Conservation (phyloP, 1,140 invertebrate genomes). For the Trichonephila clavata region DNA sequence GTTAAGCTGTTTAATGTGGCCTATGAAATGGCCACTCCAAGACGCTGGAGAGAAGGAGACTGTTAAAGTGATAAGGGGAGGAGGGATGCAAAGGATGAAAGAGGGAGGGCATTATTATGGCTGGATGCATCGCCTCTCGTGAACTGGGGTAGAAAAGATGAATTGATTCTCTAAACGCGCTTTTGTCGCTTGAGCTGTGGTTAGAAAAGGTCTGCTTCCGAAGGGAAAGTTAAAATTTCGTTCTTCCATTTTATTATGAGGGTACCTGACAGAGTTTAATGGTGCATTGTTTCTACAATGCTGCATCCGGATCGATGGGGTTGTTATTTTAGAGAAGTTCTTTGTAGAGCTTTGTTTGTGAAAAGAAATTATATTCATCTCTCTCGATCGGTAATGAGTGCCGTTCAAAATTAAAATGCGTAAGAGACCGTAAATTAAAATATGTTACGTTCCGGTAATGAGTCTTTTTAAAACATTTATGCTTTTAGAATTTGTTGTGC, state of each 20-base stretch:
- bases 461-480: too few relatives aligned
- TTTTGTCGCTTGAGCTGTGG: constrained; percentile 71
- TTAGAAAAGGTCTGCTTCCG: constrained; percentile 42
- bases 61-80: constrained; percentile 54
- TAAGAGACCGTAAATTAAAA: neutral
- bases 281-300: neutral
- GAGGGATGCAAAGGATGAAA: neutral
- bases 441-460: too few relatives aligned
- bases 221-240: constrained; percentile 60
- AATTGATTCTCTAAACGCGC: constrained; percentile 73
- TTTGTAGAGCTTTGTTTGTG: neutral
- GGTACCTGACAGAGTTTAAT: constrained; percentile 36
- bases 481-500: too few relatives aligned
- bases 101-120: constrained; percentile 70
- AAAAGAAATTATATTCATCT: neutral
- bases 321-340: neutral
- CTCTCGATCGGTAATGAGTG: neutral
- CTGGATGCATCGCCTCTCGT: constrained; percentile 67
- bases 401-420: neutral
- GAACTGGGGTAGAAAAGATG: constrained; percentile 75
- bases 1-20: constrained; percentile 76
- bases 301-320: neutral
- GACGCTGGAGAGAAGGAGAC: constrained; percentile 6
- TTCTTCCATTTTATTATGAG: constrained; percentile 6
- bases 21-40: constrained; percentile 74